Percentiles rank a stretch among this genome's conserved stretches.
Conservation (phyloP, 2,797 vertebrate genomes). For the Pipistrellus pipistrellus region DNA sequence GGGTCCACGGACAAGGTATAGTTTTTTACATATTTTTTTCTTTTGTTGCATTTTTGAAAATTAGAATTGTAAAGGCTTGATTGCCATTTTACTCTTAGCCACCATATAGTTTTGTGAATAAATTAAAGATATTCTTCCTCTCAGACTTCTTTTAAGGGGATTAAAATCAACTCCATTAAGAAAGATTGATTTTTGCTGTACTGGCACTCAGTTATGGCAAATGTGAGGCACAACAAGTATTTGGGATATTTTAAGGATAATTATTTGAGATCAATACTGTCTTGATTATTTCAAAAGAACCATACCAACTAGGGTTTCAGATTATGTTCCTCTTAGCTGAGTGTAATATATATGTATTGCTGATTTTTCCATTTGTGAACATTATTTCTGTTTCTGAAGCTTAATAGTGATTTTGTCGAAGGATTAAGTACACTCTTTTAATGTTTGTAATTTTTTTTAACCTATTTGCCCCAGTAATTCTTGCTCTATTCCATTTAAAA, state of each 20-base stretch:
- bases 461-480: not conserved
- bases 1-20: not conserved
- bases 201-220: not conserved
- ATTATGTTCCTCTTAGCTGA: not conserved
- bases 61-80: not conserved
- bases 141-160: not conserved
- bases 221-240: not conserved
- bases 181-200: not conserved
- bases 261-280: constrained; percentile 9
- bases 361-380: not conserved
- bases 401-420: constrained; percentile 1
- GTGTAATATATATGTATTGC: not conserved
- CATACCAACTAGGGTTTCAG: not conserved
- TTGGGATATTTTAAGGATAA: not conserved
- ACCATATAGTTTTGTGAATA: not conserved
- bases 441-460: constrained; percentile 33
- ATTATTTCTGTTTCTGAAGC: not conserved
- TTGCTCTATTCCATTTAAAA: not conserved
- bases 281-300: constrained; percentile 13
- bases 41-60: not conserved
- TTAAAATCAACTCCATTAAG: not conserved
- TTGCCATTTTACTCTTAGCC: not conserved
- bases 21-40: not conserved
- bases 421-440: not conserved
- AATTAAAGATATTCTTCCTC: not conserved